Conservation (phyloP, 2,888 invertebrate genomes). For the Julus scandinavius region DNA sequence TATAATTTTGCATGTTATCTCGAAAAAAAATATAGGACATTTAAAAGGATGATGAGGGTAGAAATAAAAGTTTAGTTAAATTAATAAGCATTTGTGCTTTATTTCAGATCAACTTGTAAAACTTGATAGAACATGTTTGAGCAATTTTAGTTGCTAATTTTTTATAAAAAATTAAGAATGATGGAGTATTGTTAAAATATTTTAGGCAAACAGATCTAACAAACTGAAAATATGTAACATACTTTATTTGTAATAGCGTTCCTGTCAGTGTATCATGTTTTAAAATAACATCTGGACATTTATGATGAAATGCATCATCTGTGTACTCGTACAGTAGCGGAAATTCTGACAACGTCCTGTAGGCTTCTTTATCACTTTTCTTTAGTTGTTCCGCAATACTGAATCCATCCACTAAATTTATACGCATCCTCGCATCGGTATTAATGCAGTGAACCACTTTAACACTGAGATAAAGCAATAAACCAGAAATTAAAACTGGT, state of each 20-base stretch:
- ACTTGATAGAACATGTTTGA: too few relatives aligned
- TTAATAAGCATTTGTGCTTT: too few relatives aligned
- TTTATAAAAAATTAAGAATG: too few relatives aligned
- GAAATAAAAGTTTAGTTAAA: too few relatives aligned
- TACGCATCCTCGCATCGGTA: neutral
- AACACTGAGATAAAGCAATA: neutral
- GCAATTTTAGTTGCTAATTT: too few relatives aligned
- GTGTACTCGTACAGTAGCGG: slow-evolving; percentile 49
- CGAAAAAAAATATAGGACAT: too few relatives aligned
- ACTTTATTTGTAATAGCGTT: slow-evolving; percentile 51
- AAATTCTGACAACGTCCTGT: slow-evolving; percentile 42
- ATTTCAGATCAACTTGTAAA: too few relatives aligned
- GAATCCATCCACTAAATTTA: slow-evolving; percentile 53
- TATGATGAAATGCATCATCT: slow-evolving; percentile 45
- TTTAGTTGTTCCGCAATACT: slow-evolving; percentile 47
- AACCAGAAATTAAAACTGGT: neutral
- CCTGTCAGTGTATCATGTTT: slow-evolving; percentile 52
- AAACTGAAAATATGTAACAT: neutral
- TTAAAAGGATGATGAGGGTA: too few relatives aligned
- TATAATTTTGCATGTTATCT: too few relatives aligned
- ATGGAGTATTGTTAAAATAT: too few relatives aligned
- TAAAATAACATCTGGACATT: slow-evolving; percentile 8
- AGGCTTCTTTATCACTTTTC: slow-evolving; percentile 46
- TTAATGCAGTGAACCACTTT: slow-evolving; percentile 50
- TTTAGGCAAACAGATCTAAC: too few relatives aligned